phyloP scores from a whole-genome alignment of 92 coral and sea anemone genomes.

The Epizoanthus illoricatus region DNA sequence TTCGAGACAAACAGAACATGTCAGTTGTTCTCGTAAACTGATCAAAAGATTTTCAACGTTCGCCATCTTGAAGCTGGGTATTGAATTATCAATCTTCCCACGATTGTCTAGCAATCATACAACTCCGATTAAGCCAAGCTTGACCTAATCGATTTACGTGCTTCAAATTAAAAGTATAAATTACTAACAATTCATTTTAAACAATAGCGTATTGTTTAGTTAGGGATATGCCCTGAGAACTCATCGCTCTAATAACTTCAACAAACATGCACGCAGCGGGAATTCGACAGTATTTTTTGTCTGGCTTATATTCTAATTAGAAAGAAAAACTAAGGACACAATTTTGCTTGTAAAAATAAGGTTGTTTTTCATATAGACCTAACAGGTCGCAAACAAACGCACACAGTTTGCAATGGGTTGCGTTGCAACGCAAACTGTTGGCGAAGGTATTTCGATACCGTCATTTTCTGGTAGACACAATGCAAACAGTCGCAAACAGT shows the following conservation, averaged over 20 bases:
- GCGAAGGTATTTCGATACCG: no score
- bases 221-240: not conserved
- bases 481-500: no score
- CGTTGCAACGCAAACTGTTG: no score
- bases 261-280: no score
- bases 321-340: no score
- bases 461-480: no score
- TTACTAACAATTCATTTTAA: not conserved
- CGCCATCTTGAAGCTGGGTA: slow-evolving; percentile 22
- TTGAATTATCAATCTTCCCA: not conserved
- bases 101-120: not conserved
- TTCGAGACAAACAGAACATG: slow-evolving; percentile 67
- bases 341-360: no score
- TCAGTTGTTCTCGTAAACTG: slow-evolving; percentile 60
- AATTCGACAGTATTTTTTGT: no score
- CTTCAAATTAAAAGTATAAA: not conserved
- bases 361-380: no score
- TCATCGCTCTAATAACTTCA: not conserved
- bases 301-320: no score
- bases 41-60: slow-evolving; percentile 32
- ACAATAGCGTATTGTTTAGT: not conserved
- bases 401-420: no score
- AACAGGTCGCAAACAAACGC: no score
- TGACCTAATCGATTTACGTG: not conserved
- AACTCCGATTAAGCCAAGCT: not conserved